These are phyloP conservation scores for Mus spicilegus DNA, from an alignment of 2,113 vertebrate species.

Conservation along the genomic window DNA sequence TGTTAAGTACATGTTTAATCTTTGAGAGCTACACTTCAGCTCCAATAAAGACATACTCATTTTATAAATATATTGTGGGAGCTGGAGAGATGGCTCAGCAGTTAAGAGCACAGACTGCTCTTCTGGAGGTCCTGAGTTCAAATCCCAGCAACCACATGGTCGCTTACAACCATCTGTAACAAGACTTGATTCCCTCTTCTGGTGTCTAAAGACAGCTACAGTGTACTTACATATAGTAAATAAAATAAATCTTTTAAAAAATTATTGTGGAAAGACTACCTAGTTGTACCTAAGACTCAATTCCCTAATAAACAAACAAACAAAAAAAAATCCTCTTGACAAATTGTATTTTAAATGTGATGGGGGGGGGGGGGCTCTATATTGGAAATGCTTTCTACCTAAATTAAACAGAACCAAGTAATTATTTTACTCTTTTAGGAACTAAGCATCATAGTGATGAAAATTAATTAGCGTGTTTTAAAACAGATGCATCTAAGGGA, in stretches of 20 bases:
- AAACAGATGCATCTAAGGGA: slow-evolving; percentile 36
- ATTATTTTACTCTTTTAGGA: slow-evolving; percentile 32
- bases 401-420: slow-evolving; percentile 39
- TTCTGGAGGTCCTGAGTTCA: too few relatives aligned
- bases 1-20: neutral
- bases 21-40: neutral
- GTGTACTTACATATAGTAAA: too few relatives aligned
- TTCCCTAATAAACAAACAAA: neutral
- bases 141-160: too few relatives aligned
- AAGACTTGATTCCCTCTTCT: too few relatives aligned
- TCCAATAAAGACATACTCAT: neutral
- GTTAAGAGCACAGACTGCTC: too few relatives aligned
- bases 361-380: neutral
- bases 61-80: neutral
- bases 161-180: too few relatives aligned
- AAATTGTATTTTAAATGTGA: neutral
- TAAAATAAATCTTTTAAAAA: neutral
- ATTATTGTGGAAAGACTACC: neutral
- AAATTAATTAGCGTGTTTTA: slow-evolving; percentile 36
- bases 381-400: slow-evolving; percentile 36
- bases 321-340: neutral
- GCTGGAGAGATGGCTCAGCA: too few relatives aligned
- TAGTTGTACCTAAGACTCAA: neutral
- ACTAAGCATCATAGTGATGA: neutral
- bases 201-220: too few relatives aligned